Evolutionary conservation across 2,113 vertebrate species (phyloP), one percentile per base, ranked within the genome.

Genomic region (Ellobius talpinus): DNA sequence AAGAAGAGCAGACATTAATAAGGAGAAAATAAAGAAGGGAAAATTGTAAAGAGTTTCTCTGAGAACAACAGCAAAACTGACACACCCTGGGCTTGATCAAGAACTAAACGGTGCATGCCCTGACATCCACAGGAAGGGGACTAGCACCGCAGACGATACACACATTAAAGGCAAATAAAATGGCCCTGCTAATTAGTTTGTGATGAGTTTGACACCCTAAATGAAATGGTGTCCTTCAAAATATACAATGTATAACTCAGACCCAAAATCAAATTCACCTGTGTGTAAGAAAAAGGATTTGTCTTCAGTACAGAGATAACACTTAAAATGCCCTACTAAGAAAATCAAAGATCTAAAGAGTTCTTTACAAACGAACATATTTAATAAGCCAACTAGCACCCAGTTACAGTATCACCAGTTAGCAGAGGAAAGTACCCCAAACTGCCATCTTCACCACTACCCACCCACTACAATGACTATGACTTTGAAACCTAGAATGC

Each of bases 271-370:
- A 33, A 88, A 81, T 77, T 95, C 70, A 92, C 72, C 81, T 86
- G 94, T 52, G 76, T 86, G 50, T 74, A 86, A 47, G 89, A 92
- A 31, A 95, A 94, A 76, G 14, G 66, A 52, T 5, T 81, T 89
- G 23, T 63, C 89, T 76, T 50, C 84, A 96, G 90, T 82, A 95
- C 52, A 81, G 61, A 93, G 65, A 6, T 85, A 90, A 70, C 21
- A 73, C 26, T 72, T 66, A 88, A 39, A 95, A 89, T 73, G 77
- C 45, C 31, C 26, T 36, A 88, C 61, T 81, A 68, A 82, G 90
- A 97, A 86, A 52, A 16, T 23, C 76, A 26, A 90, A 47, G 6
- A 45, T 89, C 90, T 95, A 82, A 93, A 96, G 45, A 85, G 10
- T 61, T 65, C 42, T 81, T 97, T 47, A 89, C 52, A 89, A 82